Conservation (phyloP, 2,797 vertebrate genomes). For the Lerista edwardsae region DNA sequence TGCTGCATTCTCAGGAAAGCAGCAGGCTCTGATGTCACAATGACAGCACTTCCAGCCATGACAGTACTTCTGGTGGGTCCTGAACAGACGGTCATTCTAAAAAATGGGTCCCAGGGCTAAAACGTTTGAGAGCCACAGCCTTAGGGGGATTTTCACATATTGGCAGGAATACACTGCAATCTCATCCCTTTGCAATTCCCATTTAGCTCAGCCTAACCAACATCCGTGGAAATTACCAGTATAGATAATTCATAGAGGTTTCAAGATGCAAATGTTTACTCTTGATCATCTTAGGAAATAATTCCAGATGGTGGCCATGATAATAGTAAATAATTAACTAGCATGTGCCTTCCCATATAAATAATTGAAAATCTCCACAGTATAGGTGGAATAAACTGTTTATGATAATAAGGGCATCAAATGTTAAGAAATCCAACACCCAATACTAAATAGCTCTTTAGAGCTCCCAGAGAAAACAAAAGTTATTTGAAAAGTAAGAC, state of each 20-base stretch:
- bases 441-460: background rate
- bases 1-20: no score
- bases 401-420: background rate
- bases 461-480: background rate
- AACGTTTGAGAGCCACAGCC: no score
- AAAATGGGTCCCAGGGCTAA: no score
- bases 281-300: background rate
- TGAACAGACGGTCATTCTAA: no score
- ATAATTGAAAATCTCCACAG: constrained; percentile 21
- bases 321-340: constrained; percentile 37
- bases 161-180: background rate
- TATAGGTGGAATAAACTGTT: background rate
- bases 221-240: background rate
- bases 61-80: no score
- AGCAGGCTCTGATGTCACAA: no score
- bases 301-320: background rate
- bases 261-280: constrained; percentile 8
- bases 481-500: background rate
- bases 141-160: background rate
- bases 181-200: background rate
- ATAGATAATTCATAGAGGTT: background rate
- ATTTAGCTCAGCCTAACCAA: background rate
- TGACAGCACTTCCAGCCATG: no score
- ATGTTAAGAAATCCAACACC: background rate
- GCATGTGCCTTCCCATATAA: constrained; percentile 12